Conservation (phyloP, 1,140 invertebrate species). For the Metopolophium dirhodum region DNA sequence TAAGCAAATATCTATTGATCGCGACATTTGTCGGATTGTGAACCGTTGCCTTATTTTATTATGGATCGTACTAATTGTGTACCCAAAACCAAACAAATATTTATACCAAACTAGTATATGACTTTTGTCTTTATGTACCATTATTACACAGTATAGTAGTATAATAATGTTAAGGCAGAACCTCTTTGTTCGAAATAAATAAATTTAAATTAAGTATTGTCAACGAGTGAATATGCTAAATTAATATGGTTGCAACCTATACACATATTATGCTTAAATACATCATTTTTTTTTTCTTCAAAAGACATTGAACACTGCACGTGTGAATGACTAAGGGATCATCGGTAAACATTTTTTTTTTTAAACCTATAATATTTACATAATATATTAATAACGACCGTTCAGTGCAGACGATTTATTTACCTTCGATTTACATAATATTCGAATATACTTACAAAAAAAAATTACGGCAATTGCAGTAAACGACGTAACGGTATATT, state of each 20-base stretch:
- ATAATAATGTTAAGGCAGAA: not conserved
- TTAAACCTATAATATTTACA: not conserved
- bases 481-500: not conserved
- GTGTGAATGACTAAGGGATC: not conserved
- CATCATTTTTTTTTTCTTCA: not conserved
- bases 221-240: not conserved
- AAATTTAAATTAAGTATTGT: not conserved
- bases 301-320: not conserved
- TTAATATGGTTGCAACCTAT: not conserved
- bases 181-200: not conserved
- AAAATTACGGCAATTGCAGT: not conserved
- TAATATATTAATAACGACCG: slow-evolving; percentile 8
- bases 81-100: not conserved
- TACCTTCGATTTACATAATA: not conserved
- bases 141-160: not conserved
- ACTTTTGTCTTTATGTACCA: no score
- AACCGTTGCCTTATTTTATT: no score
- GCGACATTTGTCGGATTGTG: no score
- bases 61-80: not conserved
- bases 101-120: not conserved
- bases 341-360: not conserved
- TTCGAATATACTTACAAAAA: not conserved
- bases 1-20: no score
- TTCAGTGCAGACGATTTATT: not conserved
- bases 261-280: not conserved